phyloP scores from a whole-genome alignment of 1,140 invertebrate genomes.

The Pygmarrhopalites habei region DNA sequence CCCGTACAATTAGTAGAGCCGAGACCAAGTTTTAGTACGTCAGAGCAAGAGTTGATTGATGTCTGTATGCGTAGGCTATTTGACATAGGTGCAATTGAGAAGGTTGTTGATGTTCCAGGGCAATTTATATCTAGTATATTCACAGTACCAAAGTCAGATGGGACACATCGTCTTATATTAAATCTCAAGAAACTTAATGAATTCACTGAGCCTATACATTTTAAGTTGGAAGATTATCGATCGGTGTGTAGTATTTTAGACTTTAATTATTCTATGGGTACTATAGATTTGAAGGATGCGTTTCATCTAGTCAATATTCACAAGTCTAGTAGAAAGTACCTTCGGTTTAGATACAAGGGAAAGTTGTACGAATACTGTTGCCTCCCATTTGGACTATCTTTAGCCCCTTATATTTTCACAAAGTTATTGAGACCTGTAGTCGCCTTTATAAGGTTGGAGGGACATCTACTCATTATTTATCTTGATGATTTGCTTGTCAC shows the following conservation, averaged over 20 bases:
- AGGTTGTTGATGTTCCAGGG: background rate
- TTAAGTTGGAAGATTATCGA: conserved; percentile 14
- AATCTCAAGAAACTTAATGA: conserved; percentile 24
- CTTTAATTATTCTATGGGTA: conserved; percentile 4
- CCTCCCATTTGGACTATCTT: conserved; percentile 16
- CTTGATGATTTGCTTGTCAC: conserved; percentile 15
- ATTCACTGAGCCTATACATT: conserved; percentile 13
- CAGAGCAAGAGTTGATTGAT: background rate
- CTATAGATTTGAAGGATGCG: conserved; percentile 22
- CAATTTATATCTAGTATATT: conserved; percentile 11
- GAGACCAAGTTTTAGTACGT: background rate
- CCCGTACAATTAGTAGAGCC: background rate
- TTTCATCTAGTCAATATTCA: conserved; percentile 18
- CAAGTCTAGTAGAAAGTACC: conserved; percentile 9
- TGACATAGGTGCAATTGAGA: background rate
- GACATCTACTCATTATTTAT: conserved; percentile 8
- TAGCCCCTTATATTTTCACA: conserved; percentile 16
- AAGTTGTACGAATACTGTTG: conserved; percentile 15
- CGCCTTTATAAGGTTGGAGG: background rate
- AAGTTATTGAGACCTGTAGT: conserved; percentile 15
- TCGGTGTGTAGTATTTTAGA: background rate
- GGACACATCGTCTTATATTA: conserved; percentile 9
- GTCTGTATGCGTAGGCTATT: background rate
- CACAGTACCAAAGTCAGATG: too few species aligned
- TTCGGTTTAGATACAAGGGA: conserved; percentile 19